Base-by-base conservation (phyloP, 2,888 invertebrate species). In the Orchesella flavescens region DNA sequence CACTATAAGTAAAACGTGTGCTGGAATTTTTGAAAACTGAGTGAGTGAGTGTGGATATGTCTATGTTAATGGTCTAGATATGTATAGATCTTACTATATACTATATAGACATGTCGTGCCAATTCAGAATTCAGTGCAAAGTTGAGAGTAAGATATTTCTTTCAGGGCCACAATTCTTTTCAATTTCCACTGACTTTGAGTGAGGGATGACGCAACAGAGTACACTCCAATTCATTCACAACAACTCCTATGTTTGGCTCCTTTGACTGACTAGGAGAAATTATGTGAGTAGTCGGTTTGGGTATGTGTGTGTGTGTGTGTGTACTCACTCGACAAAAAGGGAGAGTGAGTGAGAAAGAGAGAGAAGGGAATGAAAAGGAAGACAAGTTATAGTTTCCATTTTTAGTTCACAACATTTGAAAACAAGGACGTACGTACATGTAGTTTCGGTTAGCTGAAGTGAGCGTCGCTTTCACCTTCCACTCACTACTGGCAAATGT, bases 221-320 rank as follows among this genome's bases (percentile, higher is more conserved):
- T 43, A 43, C 46, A 53, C 68, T 69, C 69, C 24, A 53, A 68
- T 59, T 61, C 77, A 77, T 77, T 71, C 76, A 68, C 69, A 23
- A 76, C 15, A 59, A 12, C 44, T 57, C n/a, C 17, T 43, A n/a
- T 7, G 12, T 23, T 24, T 46, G 17, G 21, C 46, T 12, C 21
- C 17, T 57, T 68, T 65, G 80, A 80, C 57, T 74, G 75, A 75
- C 63, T 82, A 34, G 3, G 71, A 75, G 61, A 71, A 82, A 69
- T 82, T 63, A 55, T 34, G 24, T 63, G 21, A 73, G 80, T 34
- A 34, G 34, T 34, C 34, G 34, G 34, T 34, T 34, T 2, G 34
- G n/a, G n/a, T n/a, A n/a, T n/a, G n/a, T n/a, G n/a, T n/a, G n/a
- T n/a, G n/a, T n/a, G 49, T 73, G 68, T 49, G 34, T 59, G 57